Evolutionary conservation across 2,113 vertebrate genomes (phyloP).

Genomic region (Columba janthina): DNA sequence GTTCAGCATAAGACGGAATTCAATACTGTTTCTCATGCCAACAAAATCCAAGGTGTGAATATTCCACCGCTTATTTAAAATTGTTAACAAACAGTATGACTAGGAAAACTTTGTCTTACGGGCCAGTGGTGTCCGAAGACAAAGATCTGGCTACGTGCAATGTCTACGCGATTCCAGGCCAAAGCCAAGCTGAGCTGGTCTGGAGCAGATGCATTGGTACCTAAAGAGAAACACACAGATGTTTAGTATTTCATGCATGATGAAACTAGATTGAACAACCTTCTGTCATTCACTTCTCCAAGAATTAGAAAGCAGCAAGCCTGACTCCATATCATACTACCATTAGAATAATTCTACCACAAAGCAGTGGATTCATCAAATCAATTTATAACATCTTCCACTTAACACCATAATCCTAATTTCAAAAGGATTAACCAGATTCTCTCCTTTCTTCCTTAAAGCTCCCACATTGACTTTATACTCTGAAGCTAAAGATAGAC

Average conservation of each 20-base stretch:
- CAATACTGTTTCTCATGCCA: background rate
- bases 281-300: background rate
- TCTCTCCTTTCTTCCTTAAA: background rate
- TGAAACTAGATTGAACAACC: background rate
- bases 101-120: conserved; percentile 74
- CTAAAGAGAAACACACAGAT: conserved; percentile 61
- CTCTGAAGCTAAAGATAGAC: background rate
- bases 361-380: background rate
- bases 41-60: background rate
- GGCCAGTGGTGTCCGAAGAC: conserved; percentile 96
- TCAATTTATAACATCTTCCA: background rate
- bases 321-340: background rate
- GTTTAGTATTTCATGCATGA: background rate
- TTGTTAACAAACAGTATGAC: background rate
- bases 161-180: conserved; percentile 99
- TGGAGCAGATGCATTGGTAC: conserved; percentile 93
- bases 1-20: background rate
- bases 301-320: background rate
- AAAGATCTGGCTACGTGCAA: conserved; percentile 97
- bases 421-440: background rate
- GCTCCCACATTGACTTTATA: background rate
- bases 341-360: background rate
- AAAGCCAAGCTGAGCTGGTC: conserved; percentile 96
- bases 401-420: background rate
- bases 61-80: background rate